Conservation (phyloP, 2,888 invertebrate species). For the Tipula vernalis region DNA sequence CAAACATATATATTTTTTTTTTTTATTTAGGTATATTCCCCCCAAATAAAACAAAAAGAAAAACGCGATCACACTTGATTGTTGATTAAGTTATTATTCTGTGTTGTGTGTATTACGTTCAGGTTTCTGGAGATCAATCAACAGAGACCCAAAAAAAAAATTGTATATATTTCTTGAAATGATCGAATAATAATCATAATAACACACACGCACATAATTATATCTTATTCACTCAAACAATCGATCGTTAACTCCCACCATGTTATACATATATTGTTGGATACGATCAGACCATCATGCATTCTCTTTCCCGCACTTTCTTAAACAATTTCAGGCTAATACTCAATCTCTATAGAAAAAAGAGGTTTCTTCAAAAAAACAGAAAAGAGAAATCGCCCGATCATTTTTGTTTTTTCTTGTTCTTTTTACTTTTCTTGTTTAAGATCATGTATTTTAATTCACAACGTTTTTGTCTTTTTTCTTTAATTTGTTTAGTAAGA, state of each 20-base stretch:
- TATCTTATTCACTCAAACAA: background rate
- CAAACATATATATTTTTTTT: background rate
- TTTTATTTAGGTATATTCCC: background rate
- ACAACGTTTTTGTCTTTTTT: background rate
- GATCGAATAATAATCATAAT: background rate
- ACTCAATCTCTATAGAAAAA: background rate
- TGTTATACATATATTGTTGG: background rate
- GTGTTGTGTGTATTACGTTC: background rate
- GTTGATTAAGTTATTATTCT: background rate
- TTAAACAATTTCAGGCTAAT: background rate
- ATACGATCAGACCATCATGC: background rate
- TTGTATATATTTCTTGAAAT: background rate
- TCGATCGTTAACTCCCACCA: background rate
- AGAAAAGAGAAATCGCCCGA: background rate
- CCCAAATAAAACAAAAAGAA: background rate
- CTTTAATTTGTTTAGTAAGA: conserved; percentile 4
- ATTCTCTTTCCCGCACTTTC: background rate
- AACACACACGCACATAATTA: background rate
- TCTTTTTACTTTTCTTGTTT: background rate
- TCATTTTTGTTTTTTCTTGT: background rate
- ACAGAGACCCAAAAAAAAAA: background rate
- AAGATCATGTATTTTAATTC: background rate
- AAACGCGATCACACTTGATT: background rate
- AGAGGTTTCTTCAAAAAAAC: background rate
- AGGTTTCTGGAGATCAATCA: background rate